Conservation (phyloP, 2,797 vertebrate genomes). For the Ctenosaura bakeri region DNA sequence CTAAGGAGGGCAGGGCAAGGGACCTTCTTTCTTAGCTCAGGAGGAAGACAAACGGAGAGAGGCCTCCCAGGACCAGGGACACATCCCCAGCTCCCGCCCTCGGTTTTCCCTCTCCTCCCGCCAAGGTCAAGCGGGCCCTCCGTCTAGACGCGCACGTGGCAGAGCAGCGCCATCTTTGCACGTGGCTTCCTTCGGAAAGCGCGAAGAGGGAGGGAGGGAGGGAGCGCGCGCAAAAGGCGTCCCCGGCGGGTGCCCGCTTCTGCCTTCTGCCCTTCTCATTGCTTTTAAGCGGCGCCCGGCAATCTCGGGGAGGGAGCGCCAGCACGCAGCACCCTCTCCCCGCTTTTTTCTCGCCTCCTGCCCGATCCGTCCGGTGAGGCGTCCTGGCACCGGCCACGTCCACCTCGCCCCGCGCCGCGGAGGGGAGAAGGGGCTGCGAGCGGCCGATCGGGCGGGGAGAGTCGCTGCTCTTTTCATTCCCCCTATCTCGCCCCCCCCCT, state of each 20-base stretch:
- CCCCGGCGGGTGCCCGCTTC: not conserved
- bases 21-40: not conserved
- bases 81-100: not conserved
- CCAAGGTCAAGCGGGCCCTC: not conserved
- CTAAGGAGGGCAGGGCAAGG: not conserved
- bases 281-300: not conserved
- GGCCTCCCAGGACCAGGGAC: not conserved
- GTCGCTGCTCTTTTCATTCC: not conserved
- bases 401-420: too few relatives aligned
- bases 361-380: too few relatives aligned
- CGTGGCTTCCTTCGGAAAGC: not conserved
- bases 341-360: not conserved
- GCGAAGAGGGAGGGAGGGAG: too few relatives aligned
- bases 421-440: too few relatives aligned
- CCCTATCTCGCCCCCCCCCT: not conserved
- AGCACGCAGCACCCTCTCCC: not conserved
- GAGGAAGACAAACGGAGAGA: not conserved
- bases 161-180: constrained; percentile 8
- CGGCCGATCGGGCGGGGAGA: not conserved
- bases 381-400: not conserved
- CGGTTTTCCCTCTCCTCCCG: not conserved
- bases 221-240: too few relatives aligned
- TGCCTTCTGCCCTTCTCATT: not conserved
- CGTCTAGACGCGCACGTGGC: constrained; percentile 35
- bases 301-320: not conserved